phyloP scores from a whole-genome alignment of 2,113 vertebrate species.

The Canis aureus region DNA sequence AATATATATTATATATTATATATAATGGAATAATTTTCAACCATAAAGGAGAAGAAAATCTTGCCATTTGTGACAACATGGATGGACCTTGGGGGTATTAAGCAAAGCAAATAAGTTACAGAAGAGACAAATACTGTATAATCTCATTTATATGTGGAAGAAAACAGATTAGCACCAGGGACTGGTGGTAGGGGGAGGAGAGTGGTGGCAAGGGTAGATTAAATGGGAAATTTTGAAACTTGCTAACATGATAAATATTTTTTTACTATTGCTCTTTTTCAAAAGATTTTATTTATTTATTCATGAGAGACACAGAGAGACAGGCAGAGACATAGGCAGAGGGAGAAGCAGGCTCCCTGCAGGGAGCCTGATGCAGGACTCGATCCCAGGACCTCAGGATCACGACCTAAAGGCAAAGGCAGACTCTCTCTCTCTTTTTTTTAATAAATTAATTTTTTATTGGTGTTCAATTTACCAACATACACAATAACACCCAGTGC shows the following conservation, averaged over 20 bases:
- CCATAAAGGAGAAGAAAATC: neutral
- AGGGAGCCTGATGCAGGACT: neutral
- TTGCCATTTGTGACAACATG: neutral
- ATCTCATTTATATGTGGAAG: neutral
- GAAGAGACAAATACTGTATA: neutral
- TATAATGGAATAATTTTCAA: neutral
- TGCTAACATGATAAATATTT: neutral
- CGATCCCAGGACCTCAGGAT: neutral
- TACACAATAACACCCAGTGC: too few relatives aligned
- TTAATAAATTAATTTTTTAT: too few relatives aligned
- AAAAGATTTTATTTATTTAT: too few relatives aligned
- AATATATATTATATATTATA: too few relatives aligned
- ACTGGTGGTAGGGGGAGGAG: neutral
- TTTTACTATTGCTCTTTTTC: too few relatives aligned
- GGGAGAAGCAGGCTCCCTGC: neutral
- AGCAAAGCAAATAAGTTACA: neutral
- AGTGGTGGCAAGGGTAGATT: neutral
- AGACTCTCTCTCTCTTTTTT: neutral
- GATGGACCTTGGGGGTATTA: neutral
- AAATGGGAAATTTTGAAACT: neutral
- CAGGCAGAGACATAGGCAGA: too few relatives aligned
- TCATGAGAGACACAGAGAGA: too few relatives aligned
- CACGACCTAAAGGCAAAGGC: neutral
- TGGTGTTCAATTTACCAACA: too few relatives aligned
- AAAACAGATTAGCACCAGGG: neutral